Evolutionary conservation across 2,888 invertebrate genomes (phyloP).

Genomic region (Yponomeuta cagnagella): DNA sequence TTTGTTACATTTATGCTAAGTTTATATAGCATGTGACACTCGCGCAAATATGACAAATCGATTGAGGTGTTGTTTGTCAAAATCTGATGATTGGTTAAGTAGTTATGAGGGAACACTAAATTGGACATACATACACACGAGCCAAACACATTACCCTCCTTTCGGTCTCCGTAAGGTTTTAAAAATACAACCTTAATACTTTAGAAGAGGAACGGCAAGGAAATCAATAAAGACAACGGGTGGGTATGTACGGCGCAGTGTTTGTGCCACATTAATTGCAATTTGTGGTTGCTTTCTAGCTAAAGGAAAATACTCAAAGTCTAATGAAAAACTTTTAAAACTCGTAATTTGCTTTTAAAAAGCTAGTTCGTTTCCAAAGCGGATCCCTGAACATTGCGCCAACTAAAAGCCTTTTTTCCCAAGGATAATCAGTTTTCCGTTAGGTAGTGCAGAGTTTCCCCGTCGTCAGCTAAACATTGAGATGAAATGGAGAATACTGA

Average conservation of each 20-base stretch:
- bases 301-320: slow-evolving; percentile 7
- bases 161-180: no score
- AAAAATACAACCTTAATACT: not conserved
- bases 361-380: slow-evolving; percentile 8
- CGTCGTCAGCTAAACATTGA: not conserved
- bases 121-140: no score
- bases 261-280: slow-evolving; percentile 10
- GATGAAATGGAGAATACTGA: not conserved
- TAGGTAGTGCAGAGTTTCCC: not conserved
- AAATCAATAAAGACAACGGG: slow-evolving; percentile 8
- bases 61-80: no score
- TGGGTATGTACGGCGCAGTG: not conserved
- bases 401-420: not conserved
- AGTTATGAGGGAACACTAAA: no score
- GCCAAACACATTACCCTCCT: no score
- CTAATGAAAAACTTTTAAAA: slow-evolving; percentile 13
- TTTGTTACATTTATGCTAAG: no score
- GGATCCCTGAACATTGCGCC: not conserved
- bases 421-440: not conserved
- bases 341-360: slow-evolving; percentile 10
- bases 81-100: no score
- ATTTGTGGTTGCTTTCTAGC: slow-evolving; percentile 11
- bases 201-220: not conserved
- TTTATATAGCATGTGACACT: no score
- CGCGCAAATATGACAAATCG: no score